Base-by-base conservation (phyloP, 2,888 invertebrate genomes). In the Blera fallax region DNA sequence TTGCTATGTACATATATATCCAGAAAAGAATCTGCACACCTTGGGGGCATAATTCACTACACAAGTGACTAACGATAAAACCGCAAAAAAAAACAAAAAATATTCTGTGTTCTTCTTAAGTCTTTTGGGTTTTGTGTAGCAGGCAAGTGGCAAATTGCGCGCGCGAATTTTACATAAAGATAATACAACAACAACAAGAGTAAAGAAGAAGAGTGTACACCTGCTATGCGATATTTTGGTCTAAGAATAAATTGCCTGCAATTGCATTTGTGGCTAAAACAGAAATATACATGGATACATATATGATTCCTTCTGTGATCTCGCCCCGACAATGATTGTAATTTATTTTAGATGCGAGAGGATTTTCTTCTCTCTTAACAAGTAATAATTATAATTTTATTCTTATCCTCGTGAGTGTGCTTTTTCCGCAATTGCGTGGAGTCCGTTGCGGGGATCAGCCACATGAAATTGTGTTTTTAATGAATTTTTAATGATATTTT, bases 181-280 rank as follows among this genome's bases (percentile, higher is more conserved):
- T 7, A n/a, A 37, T 34, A 3, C 34, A 2, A 56, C 10, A 21
- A 11, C 16, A 1, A 52, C 27, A 18, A 69, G 37, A n/a, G 43
- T n/a, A 27, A 62, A 64, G 37, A 52, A n/a, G 48, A 43, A 43
- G 34, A 40, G 4, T 4, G 50, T 65, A 79, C 84, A 84, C 84
- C 84, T 84, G 84, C 80, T 40, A 76, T 58, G 70, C 56, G 29
- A 80, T 80, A 84, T 84, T 80, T 70, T 80, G 18, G 27, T 80
- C 84, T 74, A 80, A 84, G 80, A 84, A 84, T 80, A 84, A 74
- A 76, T 69, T 80, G 74, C 74, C 45, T 73, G 73, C 67, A 70
- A 54, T 78, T 76, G 81, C 69, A 79, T 60, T 60, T 58, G 70
- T 34, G 21, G 34, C 43, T 21, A 64, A 60, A n/a, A n/a, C n/a